Percentiles rank a stretch among this genome's conserved stretches.
Conservation (phyloP, 2,113 vertebrate genomes). For the Emydocephalus ijimae region DNA sequence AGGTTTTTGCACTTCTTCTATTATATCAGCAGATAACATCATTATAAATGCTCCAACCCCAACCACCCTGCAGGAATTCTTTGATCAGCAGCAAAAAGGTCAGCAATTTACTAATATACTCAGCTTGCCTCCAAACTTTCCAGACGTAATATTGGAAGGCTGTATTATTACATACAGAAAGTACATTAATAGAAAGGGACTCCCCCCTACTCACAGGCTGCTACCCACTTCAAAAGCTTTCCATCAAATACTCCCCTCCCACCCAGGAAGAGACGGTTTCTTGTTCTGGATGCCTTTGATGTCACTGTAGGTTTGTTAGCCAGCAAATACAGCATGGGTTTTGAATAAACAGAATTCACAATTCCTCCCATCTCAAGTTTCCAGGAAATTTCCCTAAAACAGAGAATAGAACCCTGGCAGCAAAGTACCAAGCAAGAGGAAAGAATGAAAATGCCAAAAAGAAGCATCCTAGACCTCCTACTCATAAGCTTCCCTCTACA, state of each 20-base stretch:
- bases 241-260: constrained; percentile 12
- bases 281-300: constrained; percentile 23
- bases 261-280: constrained; percentile 18
- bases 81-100: constrained; percentile 16
- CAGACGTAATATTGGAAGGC: constrained; percentile 20
- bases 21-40: constrained; percentile 34
- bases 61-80: constrained; percentile 21
- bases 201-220: constrained; percentile 10
- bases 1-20: not conserved
- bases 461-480: not conserved
- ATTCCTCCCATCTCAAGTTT: not conserved
- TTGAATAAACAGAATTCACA: not conserved
- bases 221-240: constrained; percentile 32
- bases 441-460: not conserved
- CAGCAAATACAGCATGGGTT: not conserved
- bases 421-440: not conserved
- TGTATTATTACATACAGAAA: not conserved
- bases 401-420: not conserved
- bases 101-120: constrained; percentile 18
- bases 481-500: not conserved
- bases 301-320: not conserved
- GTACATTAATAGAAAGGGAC: constrained; percentile 18
- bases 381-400: not conserved
- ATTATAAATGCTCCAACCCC: constrained; percentile 34
- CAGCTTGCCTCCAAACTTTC: constrained; percentile 26